Percentiles rank a stretch among this genome's conserved stretches.
These are phyloP conservation scores for Parnassius glacialis DNA, from an alignment of 2,888 invertebrate species.

Conservation along the genomic window DNA sequence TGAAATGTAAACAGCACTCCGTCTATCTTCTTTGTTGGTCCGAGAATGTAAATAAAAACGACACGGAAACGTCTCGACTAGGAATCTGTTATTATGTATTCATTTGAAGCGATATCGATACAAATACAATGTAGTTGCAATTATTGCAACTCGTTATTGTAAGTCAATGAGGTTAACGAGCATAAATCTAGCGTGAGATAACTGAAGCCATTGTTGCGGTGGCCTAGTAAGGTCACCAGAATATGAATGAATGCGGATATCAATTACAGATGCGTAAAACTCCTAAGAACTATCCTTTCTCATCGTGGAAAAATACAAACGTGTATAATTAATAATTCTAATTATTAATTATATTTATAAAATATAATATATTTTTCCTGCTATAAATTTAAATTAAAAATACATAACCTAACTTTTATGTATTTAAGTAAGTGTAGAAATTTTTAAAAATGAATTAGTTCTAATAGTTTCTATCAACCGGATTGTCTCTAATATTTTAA, in stretches of 20 bases:
- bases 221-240: constrained; percentile 7
- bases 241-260: constrained; percentile 15
- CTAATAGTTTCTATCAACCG: no score
- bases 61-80: background rate
- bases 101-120: constrained; percentile 9
- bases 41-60: no score
- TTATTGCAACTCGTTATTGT: constrained; percentile 18
- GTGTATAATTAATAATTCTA: background rate
- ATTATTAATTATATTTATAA: no score
- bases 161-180: constrained; percentile 17
- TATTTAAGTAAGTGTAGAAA: no score
- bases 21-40: no score
- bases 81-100: background rate
- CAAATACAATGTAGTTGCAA: constrained; percentile 7
- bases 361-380: no score
- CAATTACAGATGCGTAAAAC: background rate
- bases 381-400: no score
- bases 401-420: no score
- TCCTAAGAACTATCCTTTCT: background rate
- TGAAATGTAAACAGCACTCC: no score
- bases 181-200: constrained; percentile 13
- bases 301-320: background rate
- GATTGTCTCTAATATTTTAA: no score
- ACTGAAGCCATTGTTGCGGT: background rate
- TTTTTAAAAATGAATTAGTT: no score